Conservation (phyloP, 2,113 vertebrate species). For the Pongo pygmaeus region DNA sequence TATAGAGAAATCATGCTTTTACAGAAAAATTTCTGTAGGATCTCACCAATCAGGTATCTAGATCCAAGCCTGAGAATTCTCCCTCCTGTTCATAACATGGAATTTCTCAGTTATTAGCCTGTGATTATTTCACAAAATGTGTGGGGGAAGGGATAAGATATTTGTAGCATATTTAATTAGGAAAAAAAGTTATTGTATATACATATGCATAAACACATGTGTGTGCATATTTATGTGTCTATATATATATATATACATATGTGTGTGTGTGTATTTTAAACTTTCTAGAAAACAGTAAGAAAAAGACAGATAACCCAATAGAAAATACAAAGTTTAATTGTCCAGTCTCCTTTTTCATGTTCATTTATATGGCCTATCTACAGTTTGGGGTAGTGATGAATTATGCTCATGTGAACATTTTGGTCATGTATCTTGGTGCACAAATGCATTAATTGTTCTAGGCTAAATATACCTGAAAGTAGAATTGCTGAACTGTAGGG, state of each 20-base stretch:
- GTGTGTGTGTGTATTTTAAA: background rate
- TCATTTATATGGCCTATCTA: background rate
- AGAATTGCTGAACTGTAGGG: background rate
- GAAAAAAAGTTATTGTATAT: background rate
- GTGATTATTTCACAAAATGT: background rate
- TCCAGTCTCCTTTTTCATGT: background rate
- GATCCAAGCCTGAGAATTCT: background rate
- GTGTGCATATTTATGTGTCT: background rate
- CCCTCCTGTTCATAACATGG: background rate
- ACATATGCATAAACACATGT: background rate
- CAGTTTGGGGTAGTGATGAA: background rate
- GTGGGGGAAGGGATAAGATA: background rate
- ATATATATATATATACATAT: background rate
- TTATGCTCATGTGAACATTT: background rate
- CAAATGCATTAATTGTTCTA: background rate
- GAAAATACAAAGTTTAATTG: background rate
- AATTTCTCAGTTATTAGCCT: background rate
- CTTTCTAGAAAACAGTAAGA: background rate
- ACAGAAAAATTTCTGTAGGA: background rate
- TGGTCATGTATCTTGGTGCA: rapidly evolving
- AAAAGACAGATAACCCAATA: background rate
- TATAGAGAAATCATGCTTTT: background rate
- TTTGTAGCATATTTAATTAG: background rate
- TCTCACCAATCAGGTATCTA: background rate
- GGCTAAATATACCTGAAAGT: background rate